Evolutionary conservation across 2,888 invertebrate species (phyloP), one percentile per base, ranked within the genome.

Genomic region (Platycheirus rosarum): DNA sequence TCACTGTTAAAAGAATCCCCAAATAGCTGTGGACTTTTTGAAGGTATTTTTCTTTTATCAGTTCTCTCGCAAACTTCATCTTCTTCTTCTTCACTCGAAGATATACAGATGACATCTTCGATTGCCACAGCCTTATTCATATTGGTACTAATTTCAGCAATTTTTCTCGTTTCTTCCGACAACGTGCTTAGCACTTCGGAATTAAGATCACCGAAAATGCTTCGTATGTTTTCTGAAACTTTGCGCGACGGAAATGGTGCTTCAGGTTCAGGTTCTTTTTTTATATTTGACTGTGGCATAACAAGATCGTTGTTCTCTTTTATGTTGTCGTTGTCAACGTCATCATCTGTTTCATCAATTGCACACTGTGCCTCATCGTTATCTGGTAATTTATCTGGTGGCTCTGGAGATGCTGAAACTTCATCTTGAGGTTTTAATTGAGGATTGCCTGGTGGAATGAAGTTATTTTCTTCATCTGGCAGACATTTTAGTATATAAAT

Each of bases 201-300:
- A 86, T 87, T 87, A 0, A 88, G 73, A n/a, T 86, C 86, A 0
- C 89, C 89, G 60, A 89, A 89, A 35, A 89, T 87, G 20, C 85
- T 85, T 8, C 85, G 65, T n/a, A 89, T 87, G 11, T 88, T 85
- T 3, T 84, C 85, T 0, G 85, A 85, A 2, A 86, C 80, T 1
- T 80, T 40, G 40, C 20, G 46, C n/a, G 40, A 26, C 13, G 48
- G 2, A 23, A 8, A 1, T 13, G 20, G 3, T 7, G 14, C 2
- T 57, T 7, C 2, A 11, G 42, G 1, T n/a, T 18, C 23, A 0
- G 16, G 35, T 44, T 26, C 29, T 20, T 7, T 29, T 14, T 44
- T 46, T 3, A 16, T 2, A 9, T 9, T n/a, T 6, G 26, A 5
- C 18, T 62, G 23, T n/a, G 77, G 77, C 8, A 71, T 37, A 5